These are phyloP conservation scores for Ectemnius lituratus DNA, from an alignment of 2,888 invertebrate genomes.

Conservation along the genomic window DNA sequence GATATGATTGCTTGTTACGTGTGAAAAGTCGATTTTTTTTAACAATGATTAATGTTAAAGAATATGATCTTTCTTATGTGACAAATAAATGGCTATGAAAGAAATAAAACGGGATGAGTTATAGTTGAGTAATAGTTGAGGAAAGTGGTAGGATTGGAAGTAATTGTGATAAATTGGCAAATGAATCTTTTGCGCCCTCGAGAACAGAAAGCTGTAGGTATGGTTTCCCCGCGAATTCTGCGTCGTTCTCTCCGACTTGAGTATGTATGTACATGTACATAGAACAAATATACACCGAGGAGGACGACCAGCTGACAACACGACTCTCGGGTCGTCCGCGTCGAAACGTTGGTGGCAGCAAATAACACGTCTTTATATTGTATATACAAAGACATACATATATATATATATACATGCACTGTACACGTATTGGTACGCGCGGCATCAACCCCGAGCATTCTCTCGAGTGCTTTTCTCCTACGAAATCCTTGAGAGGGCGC, in stretches of 20 bases:
- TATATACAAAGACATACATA: slow-evolving; percentile 2
- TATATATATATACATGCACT: too few species aligned
- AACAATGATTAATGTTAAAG: too few species aligned
- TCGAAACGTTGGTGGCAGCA: slow-evolving; percentile 74
- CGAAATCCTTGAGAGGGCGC: too few species aligned
- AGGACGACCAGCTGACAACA: not conserved
- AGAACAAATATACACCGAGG: slow-evolving; percentile 22
- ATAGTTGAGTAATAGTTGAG: too few species aligned
- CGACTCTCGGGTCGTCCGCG: slow-evolving; percentile 18
- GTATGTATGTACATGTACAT: slow-evolving; percentile 17
- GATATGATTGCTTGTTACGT: too few species aligned
- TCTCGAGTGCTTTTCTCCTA: slow-evolving; percentile 14
- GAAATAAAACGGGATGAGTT: too few species aligned
- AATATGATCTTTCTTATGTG: too few species aligned
- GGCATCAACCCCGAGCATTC: slow-evolving; percentile 34
- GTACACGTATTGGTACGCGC: slow-evolving; percentile 30
- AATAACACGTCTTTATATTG: slow-evolving; percentile 68
- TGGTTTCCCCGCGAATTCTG: slow-evolving; percentile 8
- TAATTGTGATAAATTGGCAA: too few species aligned
- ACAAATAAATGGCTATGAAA: too few species aligned
- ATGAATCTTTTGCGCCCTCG: too few species aligned
- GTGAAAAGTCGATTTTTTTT: too few species aligned
- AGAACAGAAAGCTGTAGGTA: not conserved
- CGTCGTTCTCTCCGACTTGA: slow-evolving; percentile 14
- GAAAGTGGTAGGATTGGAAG: too few species aligned